Base-by-base conservation (phyloP, 1,140 invertebrate species). In the Idris sp. region DNA sequence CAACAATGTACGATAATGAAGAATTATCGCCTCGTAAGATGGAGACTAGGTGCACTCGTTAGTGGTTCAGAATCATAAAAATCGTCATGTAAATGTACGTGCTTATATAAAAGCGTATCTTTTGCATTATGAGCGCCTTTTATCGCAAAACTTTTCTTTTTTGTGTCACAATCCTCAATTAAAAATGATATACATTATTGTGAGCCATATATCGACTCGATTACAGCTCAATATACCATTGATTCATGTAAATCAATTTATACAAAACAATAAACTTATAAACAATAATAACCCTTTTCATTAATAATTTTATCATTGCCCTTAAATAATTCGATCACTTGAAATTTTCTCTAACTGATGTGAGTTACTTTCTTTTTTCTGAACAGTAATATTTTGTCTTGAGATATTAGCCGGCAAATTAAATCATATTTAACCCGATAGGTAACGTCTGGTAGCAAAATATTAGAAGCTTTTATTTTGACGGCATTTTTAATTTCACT, bases 1-100 rank as follows among this genome's bases (percentile, higher is more conserved):
- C 84, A 85, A 87, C 84, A 87, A 87, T 87, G 84, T 86, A 81
- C 84, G 80, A 85, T 87, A 87, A 87, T 87, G 86, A 87, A 87
- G 85, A 87, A 87, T 87, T 87, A 87, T 87, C 84, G 79, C 80
- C 83, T 80, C 82, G 80, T 86, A 86, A 86, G 85, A 81, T 67
- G 46, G 26, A 10, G 68, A 79, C 81, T 85, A 84, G 78, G 78
- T 73, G 71, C 75, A 82, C 86, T 86, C 85, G 86, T 87, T 86
- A 86, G 80, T 77, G 68, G 58, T 73, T 81, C 76, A 48, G 30
- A 81, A 78, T 82, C 85, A 79, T 86, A 86, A 86, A 86, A 86
- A 86, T 84, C 83, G 82, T 74, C 64, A 78, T 72, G 68, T 68
- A 64, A 72, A 72, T 58, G 59, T 64, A 69, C 56, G 58, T 58